These are phyloP conservation scores for Microchrysa polita DNA, from an alignment of 2,888 invertebrate species.

Conservation along the genomic window DNA sequence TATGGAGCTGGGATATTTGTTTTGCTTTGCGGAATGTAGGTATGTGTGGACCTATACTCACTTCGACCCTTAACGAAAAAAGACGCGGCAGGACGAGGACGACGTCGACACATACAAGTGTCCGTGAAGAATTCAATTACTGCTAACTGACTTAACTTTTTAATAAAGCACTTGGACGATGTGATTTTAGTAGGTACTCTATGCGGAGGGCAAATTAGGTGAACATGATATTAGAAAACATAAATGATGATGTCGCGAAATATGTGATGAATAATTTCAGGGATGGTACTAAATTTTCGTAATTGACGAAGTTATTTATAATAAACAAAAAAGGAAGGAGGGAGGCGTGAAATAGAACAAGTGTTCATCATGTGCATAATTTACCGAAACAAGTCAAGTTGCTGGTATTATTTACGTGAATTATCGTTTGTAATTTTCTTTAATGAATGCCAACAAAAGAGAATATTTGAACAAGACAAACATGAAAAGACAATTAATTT, in stretches of 20 bases:
- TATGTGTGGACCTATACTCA: conserved; percentile 16
- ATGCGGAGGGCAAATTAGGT: conserved; percentile 25
- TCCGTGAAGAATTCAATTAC: conserved; percentile 50
- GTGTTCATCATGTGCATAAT: too few species aligned
- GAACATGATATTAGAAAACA: neutral
- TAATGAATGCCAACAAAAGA: too few species aligned
- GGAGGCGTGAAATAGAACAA: too few species aligned
- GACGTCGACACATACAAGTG: conserved; percentile 46
- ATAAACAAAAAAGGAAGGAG: too few species aligned
- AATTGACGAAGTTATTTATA: too few species aligned
- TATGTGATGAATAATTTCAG: neutral
- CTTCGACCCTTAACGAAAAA: neutral
- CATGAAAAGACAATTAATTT: too few species aligned
- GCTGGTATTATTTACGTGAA: too few species aligned
- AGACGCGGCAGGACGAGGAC: too few species aligned
- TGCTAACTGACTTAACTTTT: conserved; percentile 48
- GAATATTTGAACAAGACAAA: too few species aligned
- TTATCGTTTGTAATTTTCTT: too few species aligned
- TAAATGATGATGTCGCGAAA: conserved; percentile 16
- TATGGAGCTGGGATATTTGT: conserved; percentile 23
- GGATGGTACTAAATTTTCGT: neutral
- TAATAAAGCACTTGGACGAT: conserved; percentile 45
- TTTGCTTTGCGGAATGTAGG: neutral
- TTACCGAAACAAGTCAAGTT: too few species aligned
- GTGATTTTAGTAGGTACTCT: conserved; percentile 35